These are phyloP conservation scores for Drosophila oshimai DNA, from an alignment of 1,140 invertebrate species.

Conservation along the genomic window DNA sequence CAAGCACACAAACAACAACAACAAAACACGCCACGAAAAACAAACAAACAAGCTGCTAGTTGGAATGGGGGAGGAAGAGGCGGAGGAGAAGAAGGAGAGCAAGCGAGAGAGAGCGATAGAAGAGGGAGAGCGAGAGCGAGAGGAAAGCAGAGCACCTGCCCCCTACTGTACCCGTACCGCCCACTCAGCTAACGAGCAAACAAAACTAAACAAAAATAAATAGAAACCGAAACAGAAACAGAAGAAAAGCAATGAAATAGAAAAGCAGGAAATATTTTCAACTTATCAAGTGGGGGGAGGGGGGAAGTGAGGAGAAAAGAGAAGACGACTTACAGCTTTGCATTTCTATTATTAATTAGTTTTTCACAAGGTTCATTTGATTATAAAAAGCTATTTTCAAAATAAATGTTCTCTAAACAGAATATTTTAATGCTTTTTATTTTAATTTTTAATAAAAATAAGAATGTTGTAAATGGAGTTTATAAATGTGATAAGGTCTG, in stretches of 20 bases:
- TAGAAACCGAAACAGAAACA: slow-evolving; percentile 47
- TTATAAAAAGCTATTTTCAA: not conserved
- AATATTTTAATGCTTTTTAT: not conserved
- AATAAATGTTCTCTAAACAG: not conserved
- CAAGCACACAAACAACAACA: slow-evolving; percentile 68
- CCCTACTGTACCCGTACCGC: slow-evolving; percentile 17
- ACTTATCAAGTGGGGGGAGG: slow-evolving; percentile 40
- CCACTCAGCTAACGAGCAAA: slow-evolving; percentile 68
- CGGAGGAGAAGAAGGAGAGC: not conserved
- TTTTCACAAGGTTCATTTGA: not conserved
- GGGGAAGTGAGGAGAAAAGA: slow-evolving; percentile 1
- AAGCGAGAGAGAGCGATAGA: slow-evolving; percentile 3
- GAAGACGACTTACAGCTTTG: slow-evolving; percentile 10
- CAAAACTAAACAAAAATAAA: slow-evolving; percentile 79
- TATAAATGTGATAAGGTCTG: too few species aligned
- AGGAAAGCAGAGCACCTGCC: slow-evolving; percentile 68
- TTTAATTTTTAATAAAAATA: too few species aligned
- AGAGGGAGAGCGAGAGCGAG: slow-evolving; percentile 16
- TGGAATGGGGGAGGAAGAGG: not conserved
- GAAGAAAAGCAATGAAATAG: slow-evolving; percentile 33
- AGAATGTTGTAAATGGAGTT: too few species aligned
- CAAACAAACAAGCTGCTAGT: slow-evolving; percentile 68
- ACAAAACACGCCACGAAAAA: slow-evolving; percentile 78
- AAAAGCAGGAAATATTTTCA: slow-evolving; percentile 42
- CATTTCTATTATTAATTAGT: not conserved